Evolutionary conservation across 2,797 vertebrate species (phyloP).

Genomic region (Phoxinus dragarum): DNA sequence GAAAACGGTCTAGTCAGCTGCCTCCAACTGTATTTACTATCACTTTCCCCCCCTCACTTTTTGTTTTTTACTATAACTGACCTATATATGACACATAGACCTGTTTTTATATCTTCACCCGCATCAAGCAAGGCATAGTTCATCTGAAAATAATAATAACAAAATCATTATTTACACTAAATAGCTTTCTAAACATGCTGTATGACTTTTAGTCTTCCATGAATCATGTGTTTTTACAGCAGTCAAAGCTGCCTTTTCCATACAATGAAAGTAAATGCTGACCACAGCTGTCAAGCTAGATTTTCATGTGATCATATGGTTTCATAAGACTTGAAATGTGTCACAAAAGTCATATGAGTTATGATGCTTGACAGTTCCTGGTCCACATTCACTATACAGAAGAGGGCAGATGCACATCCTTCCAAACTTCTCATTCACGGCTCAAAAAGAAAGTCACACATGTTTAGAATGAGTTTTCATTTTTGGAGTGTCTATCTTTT

Average conservation of each 20-base stretch:
- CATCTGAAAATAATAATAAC: background rate
- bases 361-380: background rate
- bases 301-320: background rate
- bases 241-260: background rate
- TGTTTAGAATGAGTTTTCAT: background rate
- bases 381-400: background rate
- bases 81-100: background rate
- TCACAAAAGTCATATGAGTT: background rate
- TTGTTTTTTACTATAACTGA: too few species aligned
- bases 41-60: too few species aligned
- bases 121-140: background rate
- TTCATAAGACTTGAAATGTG: background rate
- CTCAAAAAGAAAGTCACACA: background rate
- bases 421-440: background rate
- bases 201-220: background rate
- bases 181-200: conserved; percentile 4
- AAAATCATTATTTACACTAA: conserved; percentile 15
- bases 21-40: background rate
- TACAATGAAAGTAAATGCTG: background rate
- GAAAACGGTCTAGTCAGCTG: conserved; percentile 12
- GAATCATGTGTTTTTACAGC: background rate
- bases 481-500: background rate
- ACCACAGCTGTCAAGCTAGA: background rate
- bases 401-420: background rate
- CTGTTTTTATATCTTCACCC: background rate